A percentile compares a stretch with the other conserved stretches of the same genome.
phyloP scores from a whole-genome alignment of 2,888 invertebrate species.

The Heliconius cydno region DNA sequence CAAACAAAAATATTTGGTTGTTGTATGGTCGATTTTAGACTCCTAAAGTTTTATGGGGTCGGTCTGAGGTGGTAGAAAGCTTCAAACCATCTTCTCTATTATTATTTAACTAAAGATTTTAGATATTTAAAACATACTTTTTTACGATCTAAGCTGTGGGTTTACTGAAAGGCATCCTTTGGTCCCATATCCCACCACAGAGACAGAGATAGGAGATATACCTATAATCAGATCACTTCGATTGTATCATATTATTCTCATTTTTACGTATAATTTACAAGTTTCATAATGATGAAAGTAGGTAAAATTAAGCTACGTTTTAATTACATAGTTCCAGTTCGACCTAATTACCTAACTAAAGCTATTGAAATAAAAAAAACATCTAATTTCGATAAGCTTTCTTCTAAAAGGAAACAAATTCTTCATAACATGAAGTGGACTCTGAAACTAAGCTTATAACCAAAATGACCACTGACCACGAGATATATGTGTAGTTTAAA shows the following conservation, averaged over 20 bases:
- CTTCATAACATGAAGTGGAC: too few relatives aligned
- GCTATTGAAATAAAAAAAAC: too few relatives aligned
- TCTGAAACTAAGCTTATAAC: slow-evolving; percentile 6
- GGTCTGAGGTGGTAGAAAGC: too few relatives aligned
- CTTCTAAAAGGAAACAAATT: too few relatives aligned
- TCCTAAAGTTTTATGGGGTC: too few relatives aligned
- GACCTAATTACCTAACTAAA: too few relatives aligned
- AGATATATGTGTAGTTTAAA: slow-evolving; percentile 2
- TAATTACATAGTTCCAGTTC: background rate
- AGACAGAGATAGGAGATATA: too few relatives aligned
- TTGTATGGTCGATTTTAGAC: too few relatives aligned
- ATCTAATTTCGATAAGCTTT: too few relatives aligned
- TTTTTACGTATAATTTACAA: background rate
- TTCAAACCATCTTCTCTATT: too few relatives aligned
- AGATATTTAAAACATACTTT: background rate
- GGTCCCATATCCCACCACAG: background rate
- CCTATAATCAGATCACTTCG: too few relatives aligned
- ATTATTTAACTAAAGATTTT: background rate
- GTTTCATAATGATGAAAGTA: background rate
- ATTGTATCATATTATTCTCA: background rate
- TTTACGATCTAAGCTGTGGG: background rate
- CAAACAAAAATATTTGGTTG: too few relatives aligned
- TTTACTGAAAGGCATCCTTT: background rate
- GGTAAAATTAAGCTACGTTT: background rate
- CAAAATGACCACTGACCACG: slow-evolving; percentile 11